phyloP scores from a whole-genome alignment of 2,888 invertebrate species.

The Omphaloscelis lunosa region DNA sequence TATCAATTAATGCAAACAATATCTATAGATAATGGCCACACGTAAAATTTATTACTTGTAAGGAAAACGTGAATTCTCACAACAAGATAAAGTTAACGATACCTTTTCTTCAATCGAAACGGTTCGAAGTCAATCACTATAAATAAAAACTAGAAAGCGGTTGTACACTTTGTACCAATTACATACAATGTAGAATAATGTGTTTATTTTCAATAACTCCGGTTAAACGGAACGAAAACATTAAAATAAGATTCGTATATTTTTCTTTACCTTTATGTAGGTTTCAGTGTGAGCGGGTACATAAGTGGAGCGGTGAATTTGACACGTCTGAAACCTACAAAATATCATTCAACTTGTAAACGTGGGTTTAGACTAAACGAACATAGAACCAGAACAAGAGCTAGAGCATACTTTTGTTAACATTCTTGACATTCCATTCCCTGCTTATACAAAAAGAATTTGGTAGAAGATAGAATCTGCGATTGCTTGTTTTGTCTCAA shows the following conservation, averaged over 20 bases:
- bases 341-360: background rate
- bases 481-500: too few relatives aligned
- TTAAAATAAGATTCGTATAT: constrained; percentile 77
- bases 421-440: too few relatives aligned
- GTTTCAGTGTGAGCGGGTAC: constrained; percentile 67
- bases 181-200: constrained; percentile 31
- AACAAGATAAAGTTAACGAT: background rate
- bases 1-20: too few relatives aligned
- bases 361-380: too few relatives aligned
- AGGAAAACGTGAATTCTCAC: too few relatives aligned
- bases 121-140: constrained; percentile 17
- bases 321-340: background rate
- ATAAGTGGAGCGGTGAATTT: constrained; percentile 55
- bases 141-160: background rate
- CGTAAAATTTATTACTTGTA: too few relatives aligned
- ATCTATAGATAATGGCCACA: too few relatives aligned
- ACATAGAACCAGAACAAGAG: too few relatives aligned
- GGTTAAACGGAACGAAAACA: constrained; percentile 69
- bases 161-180: constrained; percentile 8
- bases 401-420: too few relatives aligned
- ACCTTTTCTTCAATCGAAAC: background rate
- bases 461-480: too few relatives aligned
- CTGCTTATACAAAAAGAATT: too few relatives aligned
- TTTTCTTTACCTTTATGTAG: constrained; percentile 70
- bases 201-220: constrained; percentile 64